Conservation (phyloP, 2,888 invertebrate species). For the Leptinotarsa peninsularis region DNA sequence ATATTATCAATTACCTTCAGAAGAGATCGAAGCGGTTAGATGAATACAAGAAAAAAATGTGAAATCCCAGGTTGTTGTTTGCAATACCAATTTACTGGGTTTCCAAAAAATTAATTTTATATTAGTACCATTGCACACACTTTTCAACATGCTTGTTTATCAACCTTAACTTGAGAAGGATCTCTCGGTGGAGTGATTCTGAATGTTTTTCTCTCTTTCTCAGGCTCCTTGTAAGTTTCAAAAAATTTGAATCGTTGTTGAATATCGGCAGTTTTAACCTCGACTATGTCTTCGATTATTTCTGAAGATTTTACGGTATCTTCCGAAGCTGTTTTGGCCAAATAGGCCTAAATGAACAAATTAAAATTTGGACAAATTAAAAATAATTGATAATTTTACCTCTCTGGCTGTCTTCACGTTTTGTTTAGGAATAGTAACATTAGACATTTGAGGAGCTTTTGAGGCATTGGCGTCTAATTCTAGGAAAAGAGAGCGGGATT, state of each 20-base stretch:
- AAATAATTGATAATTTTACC: slow-evolving; percentile 61
- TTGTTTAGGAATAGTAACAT: slow-evolving; percentile 70
- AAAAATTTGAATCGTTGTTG: slow-evolving; percentile 91
- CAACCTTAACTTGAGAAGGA: slow-evolving; percentile 74
- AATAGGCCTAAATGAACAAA: slow-evolving; percentile 64
- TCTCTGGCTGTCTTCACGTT: slow-evolving; percentile 72
- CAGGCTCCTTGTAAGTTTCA: slow-evolving; percentile 84
- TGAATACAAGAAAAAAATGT: no score
- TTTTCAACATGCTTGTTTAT: slow-evolving; percentile 44
- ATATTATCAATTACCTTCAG: no score
- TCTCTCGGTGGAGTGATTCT: slow-evolving; percentile 91
- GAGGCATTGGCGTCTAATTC: slow-evolving; percentile 84
- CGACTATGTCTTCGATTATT: slow-evolving; percentile 80
- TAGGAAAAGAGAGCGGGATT: slow-evolving; percentile 87
- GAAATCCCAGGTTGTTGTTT: neutral
- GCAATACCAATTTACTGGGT: neutral
- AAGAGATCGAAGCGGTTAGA: no score
- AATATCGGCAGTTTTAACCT: slow-evolving; percentile 85
- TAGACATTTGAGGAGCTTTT: slow-evolving; percentile 73
- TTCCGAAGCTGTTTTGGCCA: slow-evolving; percentile 70
- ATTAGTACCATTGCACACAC: slow-evolving; percentile 24
- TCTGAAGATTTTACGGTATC: slow-evolving; percentile 79
- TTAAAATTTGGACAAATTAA: slow-evolving; percentile 9
- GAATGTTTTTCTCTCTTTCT: slow-evolving; percentile 78
- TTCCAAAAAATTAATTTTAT: neutral